Base-by-base conservation (phyloP, 2,113 vertebrate genomes). In the Otus sunia region DNA sequence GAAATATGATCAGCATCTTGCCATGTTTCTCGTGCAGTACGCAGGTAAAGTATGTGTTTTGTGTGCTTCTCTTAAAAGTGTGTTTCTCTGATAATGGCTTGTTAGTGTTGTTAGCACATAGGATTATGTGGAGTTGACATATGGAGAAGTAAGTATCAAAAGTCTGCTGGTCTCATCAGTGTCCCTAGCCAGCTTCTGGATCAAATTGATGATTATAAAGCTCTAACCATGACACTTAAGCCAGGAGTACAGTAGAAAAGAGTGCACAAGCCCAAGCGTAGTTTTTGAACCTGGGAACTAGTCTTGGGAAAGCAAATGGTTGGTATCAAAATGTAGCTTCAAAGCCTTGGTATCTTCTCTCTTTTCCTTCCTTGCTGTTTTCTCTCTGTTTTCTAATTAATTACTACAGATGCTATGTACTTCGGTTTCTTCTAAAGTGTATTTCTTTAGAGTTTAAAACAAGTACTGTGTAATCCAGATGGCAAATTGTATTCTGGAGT, bases 1-100 rank as follows among this genome's bases (percentile, higher is more conserved):
- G 75, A 63, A 68, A 39, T 95, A 59, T 7, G 66, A 76, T 75
- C 92, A 83, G 93, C 95, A 68, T 22, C 92, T 92, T 64, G 96
- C 92, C 91, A 96, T 98, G 98, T 98, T 98, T 86, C 95, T 98
- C 4, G 49, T 98, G 93, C 98, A 97, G 87, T 97, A 97, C 2
- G 20, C 97, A 98, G 98, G 98, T 98, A 98, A n/a, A 71, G 92
- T 88, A 37, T 53, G 72, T 49, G 59, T 21, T 76, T 21, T 22
- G 15, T 69, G 83, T 80, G 49, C 95, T 87, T 84, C 58, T 66
- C 89, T 72, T 67, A 45, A 80, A 34, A 73, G 91, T 49, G 37
- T 1, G 17, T 87, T 92, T 52, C 49, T 52, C 87, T 30, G 11
- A 2, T 34, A 9, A 15, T 30, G 49, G 36, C 78, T 39, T 34